Base-by-base conservation (phyloP, 2,888 invertebrate genomes). In the Cosmia trapezina region DNA sequence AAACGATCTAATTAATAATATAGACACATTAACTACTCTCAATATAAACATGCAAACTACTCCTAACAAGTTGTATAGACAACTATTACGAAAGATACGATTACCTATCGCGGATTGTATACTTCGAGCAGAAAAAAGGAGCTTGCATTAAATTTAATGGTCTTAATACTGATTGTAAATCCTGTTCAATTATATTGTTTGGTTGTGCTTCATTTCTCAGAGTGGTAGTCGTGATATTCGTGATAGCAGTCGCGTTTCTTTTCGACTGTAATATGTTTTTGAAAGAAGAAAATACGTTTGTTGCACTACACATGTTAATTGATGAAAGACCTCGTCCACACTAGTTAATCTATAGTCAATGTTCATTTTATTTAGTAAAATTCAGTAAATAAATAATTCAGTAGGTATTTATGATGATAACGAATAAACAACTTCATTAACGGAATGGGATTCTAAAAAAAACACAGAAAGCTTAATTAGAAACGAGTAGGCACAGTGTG, bases 71-170 rank as follows among this genome's bases (percentile, higher is more conserved):
- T 78, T 61, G 14, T 78, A 78, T 2, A 70, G 3, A 51, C 4
- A n/a, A 56, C 37, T 78, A 12, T 76, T 76, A 4, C 60, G 11
- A 3, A 28, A 45, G 19, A 76, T 78, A 17, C 49, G 22, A 14
- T 41, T 28, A n/a, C n/a, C n/a, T 56, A 41, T 70, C 14, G 1
- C 49, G 53, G 11, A 76, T 65, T 28, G 47, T 65, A 28, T 70
- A 78, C 37, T 78, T 76, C 7, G 51, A 45, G 33, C 9, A 47
- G 2, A 76, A 14, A 37, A 70, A 64, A 9, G 33, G 12, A 43
- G 22, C 63, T 47, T 69, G 43, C 78, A 76, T 77, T 28, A 76
- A 53, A 76, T 76, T 70, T 54, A 76, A 28, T 19, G 76, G 76
- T 54, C 28, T 70, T 8, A 76, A 54, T 6, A 60, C 60, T n/a